Conservation (phyloP, 2,113 vertebrate genomes). For the Raja brachyura region DNA sequence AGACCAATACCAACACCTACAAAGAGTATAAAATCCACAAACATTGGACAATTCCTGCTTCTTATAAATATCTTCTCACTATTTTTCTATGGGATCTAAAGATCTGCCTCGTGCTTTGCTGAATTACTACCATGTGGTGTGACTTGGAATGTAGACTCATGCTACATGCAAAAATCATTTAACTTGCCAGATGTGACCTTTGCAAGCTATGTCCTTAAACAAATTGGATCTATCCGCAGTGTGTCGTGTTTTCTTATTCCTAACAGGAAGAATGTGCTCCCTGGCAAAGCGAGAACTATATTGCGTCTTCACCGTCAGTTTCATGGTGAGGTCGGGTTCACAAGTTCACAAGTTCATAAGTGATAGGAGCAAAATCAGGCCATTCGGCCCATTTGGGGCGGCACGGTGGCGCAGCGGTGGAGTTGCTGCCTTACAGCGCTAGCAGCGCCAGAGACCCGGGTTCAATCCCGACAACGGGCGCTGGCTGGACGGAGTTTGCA, state of each 20-base stretch:
- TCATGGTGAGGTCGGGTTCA: conserved; percentile 23
- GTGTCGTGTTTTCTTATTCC: not conserved
- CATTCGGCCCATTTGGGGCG: too few relatives aligned
- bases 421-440: too few relatives aligned
- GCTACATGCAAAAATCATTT: not conserved
- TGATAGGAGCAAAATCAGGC: too few relatives aligned
- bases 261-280: not conserved
- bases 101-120: not conserved
- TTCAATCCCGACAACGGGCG: too few relatives aligned
- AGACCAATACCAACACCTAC: too few relatives aligned
- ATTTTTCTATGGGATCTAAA: conserved; percentile 12
- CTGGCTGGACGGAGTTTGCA: too few relatives aligned
- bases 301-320: not conserved
- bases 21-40: not conserved
- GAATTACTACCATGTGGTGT: conserved; percentile 19
- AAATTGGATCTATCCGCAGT: conserved; percentile 9
- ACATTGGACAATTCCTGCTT: not conserved
- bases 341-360: too few relatives aligned
- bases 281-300: not conserved
- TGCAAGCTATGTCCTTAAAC: not conserved
- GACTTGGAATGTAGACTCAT: conserved; percentile 2
- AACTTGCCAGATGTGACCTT: conserved; percentile 26
- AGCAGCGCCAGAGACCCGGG: too few relatives aligned
- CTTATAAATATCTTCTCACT: not conserved
- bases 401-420: too few relatives aligned